Conservation (phyloP, 1,140 invertebrate species). For the Danaus plexippus region DNA sequence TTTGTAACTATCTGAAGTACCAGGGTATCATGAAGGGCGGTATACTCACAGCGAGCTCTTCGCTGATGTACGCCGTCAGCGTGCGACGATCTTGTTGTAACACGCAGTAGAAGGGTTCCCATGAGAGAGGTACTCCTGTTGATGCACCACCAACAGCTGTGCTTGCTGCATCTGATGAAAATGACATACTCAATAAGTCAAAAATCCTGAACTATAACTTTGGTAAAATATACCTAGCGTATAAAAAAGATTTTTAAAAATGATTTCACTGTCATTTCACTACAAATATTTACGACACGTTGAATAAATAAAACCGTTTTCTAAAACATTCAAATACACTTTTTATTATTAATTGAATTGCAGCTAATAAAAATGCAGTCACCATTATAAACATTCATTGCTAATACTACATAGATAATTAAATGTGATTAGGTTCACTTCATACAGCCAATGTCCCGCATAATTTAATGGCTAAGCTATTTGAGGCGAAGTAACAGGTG, state of each 20-base stretch:
- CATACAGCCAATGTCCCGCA: conserved; percentile 20
- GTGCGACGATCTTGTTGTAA: conserved; percentile 88
- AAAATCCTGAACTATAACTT: too few species aligned
- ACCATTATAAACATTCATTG: conserved; percentile 14
- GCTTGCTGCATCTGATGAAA: conserved; percentile 48
- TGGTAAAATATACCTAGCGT: too few species aligned
- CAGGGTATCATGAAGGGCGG: background rate
- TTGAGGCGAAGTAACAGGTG: conserved; percentile 21
- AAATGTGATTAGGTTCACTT: conserved; percentile 15
- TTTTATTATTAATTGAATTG: too few species aligned
- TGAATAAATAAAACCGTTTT: too few species aligned
- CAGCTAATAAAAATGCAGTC: too few species aligned
- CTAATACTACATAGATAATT: conserved; percentile 12
- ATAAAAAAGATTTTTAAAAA: too few species aligned
- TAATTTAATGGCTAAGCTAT: conserved; percentile 15
- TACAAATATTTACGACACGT: too few species aligned
- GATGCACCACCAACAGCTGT: conserved; percentile 45
- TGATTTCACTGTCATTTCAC: too few species aligned
- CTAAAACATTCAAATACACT: too few species aligned
- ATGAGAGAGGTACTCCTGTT: conserved; percentile 71
- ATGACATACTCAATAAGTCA: conserved; percentile 5
- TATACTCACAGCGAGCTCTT: conserved; percentile 88
- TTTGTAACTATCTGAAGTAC: too few species aligned
- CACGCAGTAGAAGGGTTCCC: conserved; percentile 91
- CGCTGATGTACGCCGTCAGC: conserved; percentile 87